Percentiles rank a stretch among this genome's conserved stretches.
phyloP scores from a whole-genome alignment of 2,797 vertebrate genomes.

The Halcyon chelicuti region DNA sequence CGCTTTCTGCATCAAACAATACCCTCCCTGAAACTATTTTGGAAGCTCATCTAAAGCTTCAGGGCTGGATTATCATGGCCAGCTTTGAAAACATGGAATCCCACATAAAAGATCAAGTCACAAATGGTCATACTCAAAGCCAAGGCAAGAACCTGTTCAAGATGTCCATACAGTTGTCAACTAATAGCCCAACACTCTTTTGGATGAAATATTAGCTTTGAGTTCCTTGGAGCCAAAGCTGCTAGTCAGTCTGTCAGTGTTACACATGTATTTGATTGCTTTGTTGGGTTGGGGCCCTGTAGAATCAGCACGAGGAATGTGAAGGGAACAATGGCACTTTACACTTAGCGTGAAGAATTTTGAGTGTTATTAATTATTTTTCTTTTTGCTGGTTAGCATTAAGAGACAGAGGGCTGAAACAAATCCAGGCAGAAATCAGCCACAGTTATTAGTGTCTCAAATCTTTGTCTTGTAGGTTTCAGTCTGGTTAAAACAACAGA shows the following conservation, averaged over 20 bases:
- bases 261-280: slow-evolving; percentile 53
- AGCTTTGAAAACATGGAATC: background rate
- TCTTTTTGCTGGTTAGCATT: slow-evolving; percentile 15
- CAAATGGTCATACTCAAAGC: background rate
- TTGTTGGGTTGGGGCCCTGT: slow-evolving; percentile 15
- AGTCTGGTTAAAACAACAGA: slow-evolving; percentile 40
- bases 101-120: background rate
- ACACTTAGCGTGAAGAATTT: background rate
- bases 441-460: slow-evolving; percentile 48
- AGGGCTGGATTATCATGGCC: background rate
- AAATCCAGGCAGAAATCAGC: slow-evolving; percentile 56
- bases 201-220: background rate
- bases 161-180: background rate
- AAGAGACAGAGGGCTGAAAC: slow-evolving; percentile 46
- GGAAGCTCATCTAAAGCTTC: background rate
- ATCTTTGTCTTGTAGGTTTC: slow-evolving; percentile 42
- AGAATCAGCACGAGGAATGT: background rate
- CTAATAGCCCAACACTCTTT: background rate
- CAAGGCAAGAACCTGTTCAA: slow-evolving; percentile 3
- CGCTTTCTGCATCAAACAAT: background rate
- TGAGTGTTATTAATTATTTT: slow-evolving; percentile 55
- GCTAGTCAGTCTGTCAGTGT: slow-evolving; percentile 40
- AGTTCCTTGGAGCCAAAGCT: slow-evolving; percentile 2
- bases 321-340: slow-evolving; percentile 30
- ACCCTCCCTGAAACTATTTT: background rate